Evolutionary conservation across 2,113 vertebrate genomes (phyloP), one percentile per base, ranked within the genome.

Genomic region (Thunnus maccoyii): DNA sequence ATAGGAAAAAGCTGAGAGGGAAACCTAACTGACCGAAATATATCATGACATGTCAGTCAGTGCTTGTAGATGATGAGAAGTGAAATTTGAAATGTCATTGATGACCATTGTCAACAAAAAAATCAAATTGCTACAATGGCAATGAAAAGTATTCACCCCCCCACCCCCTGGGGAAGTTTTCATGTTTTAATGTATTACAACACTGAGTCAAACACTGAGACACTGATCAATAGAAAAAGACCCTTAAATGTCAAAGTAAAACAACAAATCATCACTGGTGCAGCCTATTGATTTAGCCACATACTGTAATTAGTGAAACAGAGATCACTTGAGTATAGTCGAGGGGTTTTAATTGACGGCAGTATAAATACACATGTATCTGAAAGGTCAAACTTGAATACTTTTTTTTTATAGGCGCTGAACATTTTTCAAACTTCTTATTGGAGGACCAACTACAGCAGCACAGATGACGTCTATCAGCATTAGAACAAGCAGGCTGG

Each of bases 401-500:
- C 67, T 61, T 55, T 30, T 61, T 55, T 30, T 30, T 30, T 6
- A 67, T 5, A n/a, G 13, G 0, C n/a, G 11, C 12, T 52, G 20
- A 8, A 2, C 14, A 30, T 32, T 41, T 41, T 68, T 36, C 13
- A 75, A 46, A 66, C 9, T 12, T 56, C 18, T 69, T n/a, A 52
- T 11, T 62, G n/a, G 13, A 18, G 12, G 14, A 55, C 4, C 12
- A 14, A 56, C 54, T 32, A 1, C 51, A 17, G 30, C 44, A 51
- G n/a, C 63, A 47, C 0, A 61, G 76, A 83, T 72, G 76, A 78
- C 48, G 89, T 92, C 92, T 93, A 94, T 95, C 93, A 89, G 83
- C 25, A 2, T 56, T 25, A n/a, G 58, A 78, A 66, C 83, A 87
- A 92, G 61, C 78, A 72, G 72, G 70, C 74, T 61, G 65, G 7